These are phyloP conservation scores for Hirtodrosophila confusa DNA, from an alignment of 2,888 invertebrate species.

Conservation along the genomic window DNA sequence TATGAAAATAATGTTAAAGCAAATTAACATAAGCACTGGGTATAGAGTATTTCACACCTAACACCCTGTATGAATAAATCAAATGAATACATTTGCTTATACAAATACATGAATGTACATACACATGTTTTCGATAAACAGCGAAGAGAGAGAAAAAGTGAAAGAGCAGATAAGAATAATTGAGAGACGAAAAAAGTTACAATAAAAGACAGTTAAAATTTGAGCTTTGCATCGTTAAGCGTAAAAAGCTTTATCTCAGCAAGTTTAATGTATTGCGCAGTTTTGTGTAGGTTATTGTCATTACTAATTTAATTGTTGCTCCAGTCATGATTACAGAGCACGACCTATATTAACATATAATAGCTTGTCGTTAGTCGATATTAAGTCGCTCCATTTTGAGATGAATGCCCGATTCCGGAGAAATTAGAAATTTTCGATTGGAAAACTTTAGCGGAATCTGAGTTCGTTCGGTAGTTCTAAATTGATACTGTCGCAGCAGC, in stretches of 20 bases:
- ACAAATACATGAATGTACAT: too few species aligned
- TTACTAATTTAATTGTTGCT: constrained; percentile 10
- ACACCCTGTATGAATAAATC: too few species aligned
- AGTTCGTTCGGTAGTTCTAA: constrained; percentile 14
- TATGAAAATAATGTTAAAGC: too few species aligned
- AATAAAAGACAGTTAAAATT: background rate
- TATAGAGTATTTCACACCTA: too few species aligned
- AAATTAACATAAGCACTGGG: too few species aligned
- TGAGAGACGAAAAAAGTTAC: background rate
- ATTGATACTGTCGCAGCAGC: constrained; percentile 39
- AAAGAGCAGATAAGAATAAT: constrained; percentile 1
- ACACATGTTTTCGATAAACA: constrained; percentile 1
- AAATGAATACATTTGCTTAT: too few species aligned
- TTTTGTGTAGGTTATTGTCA: background rate
- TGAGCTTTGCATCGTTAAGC: constrained; percentile 4
- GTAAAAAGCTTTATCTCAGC: constrained; percentile 10
- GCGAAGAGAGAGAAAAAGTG: background rate
- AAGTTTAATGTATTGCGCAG: constrained; percentile 6
- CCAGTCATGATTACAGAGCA: background rate
- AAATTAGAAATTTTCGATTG: constrained; percentile 30
- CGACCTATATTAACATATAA: constrained; percentile 19
- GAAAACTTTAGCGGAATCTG: constrained; percentile 36
- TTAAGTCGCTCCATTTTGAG: constrained; percentile 20
- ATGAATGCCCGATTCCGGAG: constrained; percentile 35
- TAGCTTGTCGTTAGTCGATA: background rate